Evolutionary conservation across 2,888 invertebrate genomes (phyloP).

Genomic region (Cryptocephalus moraei): DNA sequence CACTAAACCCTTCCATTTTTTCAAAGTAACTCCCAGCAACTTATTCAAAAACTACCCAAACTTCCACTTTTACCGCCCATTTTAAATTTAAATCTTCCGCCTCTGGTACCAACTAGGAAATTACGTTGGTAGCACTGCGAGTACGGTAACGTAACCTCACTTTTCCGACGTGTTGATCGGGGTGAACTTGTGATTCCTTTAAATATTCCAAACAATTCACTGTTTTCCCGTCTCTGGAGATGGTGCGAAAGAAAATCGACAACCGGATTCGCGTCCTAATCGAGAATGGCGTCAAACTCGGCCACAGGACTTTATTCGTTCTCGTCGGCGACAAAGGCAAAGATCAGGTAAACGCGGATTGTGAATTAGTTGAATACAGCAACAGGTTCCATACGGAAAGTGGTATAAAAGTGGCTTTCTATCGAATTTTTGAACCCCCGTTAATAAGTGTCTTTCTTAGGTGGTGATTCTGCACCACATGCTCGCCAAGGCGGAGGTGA

Average conservation of each 20-base stretch:
- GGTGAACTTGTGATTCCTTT: too few species aligned
- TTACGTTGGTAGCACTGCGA: too few species aligned
- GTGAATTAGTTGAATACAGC: neutral
- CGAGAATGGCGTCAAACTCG: slow-evolving; percentile 88
- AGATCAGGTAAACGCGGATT: slow-evolving; percentile 69
- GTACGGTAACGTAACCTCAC: too few species aligned
- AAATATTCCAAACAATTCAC: too few species aligned
- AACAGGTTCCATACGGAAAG: too few species aligned
- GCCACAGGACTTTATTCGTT: slow-evolving; percentile 89
- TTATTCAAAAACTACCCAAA: too few species aligned
- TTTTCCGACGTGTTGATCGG: too few species aligned
- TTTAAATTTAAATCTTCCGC: too few species aligned
- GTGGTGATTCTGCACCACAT: slow-evolving; percentile 96
- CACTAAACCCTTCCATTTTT: too few species aligned
- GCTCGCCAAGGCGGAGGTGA: slow-evolving; percentile 87
- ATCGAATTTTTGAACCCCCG: neutral
- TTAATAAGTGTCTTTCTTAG: slow-evolving; percentile 38
- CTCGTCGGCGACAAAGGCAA: slow-evolving; percentile 91
- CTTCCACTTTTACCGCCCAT: too few species aligned
- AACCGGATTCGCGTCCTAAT: slow-evolving; percentile 90
- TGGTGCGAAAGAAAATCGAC: slow-evolving; percentile 93
- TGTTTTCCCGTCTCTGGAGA: slow-evolving; percentile 35
- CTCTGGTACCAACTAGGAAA: too few species aligned
- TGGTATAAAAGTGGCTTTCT: neutral
- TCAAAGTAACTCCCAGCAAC: too few species aligned